Conservation (phyloP, 1,140 invertebrate species). For the Achroia grisella region DNA sequence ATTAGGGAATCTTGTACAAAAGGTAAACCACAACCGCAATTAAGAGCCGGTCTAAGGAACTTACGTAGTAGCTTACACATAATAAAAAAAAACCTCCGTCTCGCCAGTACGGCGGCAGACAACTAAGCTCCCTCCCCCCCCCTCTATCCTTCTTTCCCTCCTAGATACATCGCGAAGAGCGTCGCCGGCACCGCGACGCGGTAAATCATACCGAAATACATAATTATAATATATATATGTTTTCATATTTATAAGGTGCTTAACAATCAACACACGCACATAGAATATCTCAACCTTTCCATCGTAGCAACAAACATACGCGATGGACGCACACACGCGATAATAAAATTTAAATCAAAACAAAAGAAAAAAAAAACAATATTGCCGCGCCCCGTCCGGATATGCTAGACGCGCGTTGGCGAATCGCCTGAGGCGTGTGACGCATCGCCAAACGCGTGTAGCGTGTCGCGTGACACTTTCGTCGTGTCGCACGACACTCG, state of each 20-base stretch:
- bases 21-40: conserved; percentile 10
- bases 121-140: not conserved
- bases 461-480: too few relatives aligned
- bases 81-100: conserved; percentile 9
- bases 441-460: conserved; percentile 19
- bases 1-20: conserved; percentile 5
- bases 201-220: too few relatives aligned
- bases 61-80: conserved; percentile 5
- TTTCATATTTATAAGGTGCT: conserved; percentile 34
- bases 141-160: too few relatives aligned
- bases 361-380: conserved; percentile 40
- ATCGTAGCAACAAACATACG: conserved; percentile 46
- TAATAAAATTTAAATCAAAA: conserved; percentile 60
- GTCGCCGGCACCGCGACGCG: conserved; percentile 20
- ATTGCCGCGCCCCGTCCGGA: conserved; percentile 9
- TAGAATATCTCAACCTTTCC: conserved; percentile 45
- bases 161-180: conserved; percentile 4
- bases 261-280: conserved; percentile 62
- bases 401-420: not conserved
- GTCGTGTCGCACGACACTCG: conserved; percentile 7
- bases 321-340: conserved; percentile 39
- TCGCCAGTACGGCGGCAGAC: conserved; percentile 12
- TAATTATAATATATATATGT: conserved; percentile 23
- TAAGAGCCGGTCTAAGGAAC: conserved; percentile 11
- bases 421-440: conserved; percentile 27